These are phyloP conservation scores for Pherbina coryleti DNA, from an alignment of 2,888 invertebrate genomes.

Conservation along the genomic window DNA sequence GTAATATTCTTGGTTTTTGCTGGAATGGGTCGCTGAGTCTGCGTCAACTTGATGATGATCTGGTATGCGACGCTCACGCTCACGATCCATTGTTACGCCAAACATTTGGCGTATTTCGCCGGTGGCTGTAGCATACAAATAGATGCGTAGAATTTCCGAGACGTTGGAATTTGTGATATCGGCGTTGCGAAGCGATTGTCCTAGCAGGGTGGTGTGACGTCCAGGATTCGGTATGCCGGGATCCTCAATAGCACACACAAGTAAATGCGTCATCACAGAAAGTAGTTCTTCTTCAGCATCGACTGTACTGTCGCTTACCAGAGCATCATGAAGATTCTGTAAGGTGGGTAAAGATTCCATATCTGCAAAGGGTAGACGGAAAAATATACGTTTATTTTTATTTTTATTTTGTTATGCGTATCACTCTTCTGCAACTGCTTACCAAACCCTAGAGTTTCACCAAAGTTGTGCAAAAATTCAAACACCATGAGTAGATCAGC, in stretches of 20 bases:
- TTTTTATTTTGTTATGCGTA: background rate
- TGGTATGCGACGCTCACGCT: constrained; percentile 83
- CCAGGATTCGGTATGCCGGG: constrained; percentile 92
- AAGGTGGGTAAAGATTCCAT: constrained; percentile 89
- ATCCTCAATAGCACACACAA: constrained; percentile 94
- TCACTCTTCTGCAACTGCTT: constrained; percentile 62
- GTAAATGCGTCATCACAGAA: constrained; percentile 88
- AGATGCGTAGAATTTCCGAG: constrained; percentile 92
- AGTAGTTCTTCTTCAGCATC: constrained; percentile 88
- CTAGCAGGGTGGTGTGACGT: constrained; percentile 88
- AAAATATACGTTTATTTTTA: background rate
- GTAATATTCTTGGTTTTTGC: constrained; percentile 85
- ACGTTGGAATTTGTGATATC: constrained; percentile 93
- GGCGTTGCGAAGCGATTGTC: constrained; percentile 89
- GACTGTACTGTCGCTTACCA: constrained; percentile 80
- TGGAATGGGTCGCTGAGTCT: constrained; percentile 76
- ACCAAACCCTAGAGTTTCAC: constrained; percentile 94
- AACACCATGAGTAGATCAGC: constrained; percentile 94
- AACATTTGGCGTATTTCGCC: constrained; percentile 86
- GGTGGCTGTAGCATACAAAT: constrained; percentile 89
- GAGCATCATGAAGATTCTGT: constrained; percentile 86
- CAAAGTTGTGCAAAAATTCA: constrained; percentile 97
- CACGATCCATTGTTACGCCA: constrained; percentile 84
- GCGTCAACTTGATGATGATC: constrained; percentile 85
- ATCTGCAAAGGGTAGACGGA: constrained; percentile 71